A percentile compares a stretch with the other conserved stretches of the same genome.
phyloP scores from a whole-genome alignment of 2,113 vertebrate species.

The Erythrocercus mccallii region DNA sequence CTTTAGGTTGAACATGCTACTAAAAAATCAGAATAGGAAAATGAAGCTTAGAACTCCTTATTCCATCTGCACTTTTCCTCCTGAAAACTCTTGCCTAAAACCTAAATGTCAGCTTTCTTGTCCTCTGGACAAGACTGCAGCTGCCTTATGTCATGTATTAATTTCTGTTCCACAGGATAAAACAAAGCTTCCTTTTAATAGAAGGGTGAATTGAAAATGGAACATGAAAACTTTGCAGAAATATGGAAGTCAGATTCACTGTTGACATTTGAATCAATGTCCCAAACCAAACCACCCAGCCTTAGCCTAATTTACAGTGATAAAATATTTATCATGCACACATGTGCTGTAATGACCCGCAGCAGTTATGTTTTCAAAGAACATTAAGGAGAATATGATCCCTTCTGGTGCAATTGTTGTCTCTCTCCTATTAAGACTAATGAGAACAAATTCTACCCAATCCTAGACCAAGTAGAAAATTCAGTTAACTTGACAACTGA shows the following conservation, averaged over 20 bases:
- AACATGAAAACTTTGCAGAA: neutral
- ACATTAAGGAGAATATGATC: slow-evolving; percentile 21
- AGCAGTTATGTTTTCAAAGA: slow-evolving; percentile 32
- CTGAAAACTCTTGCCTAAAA: neutral
- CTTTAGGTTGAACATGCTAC: neutral
- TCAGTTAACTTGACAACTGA: slow-evolving; percentile 58
- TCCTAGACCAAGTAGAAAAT: slow-evolving; percentile 46
- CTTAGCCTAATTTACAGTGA: neutral
- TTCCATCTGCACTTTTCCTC: neutral
- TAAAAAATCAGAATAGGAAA: neutral
- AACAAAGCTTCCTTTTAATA: neutral
- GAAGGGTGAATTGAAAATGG: neutral
- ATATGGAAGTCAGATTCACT: neutral
- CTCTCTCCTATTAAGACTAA: slow-evolving; percentile 32
- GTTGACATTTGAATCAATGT: neutral
- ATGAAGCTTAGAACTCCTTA: neutral
- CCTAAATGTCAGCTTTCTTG: neutral
- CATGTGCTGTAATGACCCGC: neutral
- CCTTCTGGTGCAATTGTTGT: neutral
- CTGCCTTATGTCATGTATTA: neutral
- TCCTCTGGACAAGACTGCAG: neutral
- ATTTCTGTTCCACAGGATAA: neutral
- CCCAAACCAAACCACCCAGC: neutral
- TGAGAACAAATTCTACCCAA: slow-evolving; percentile 40
- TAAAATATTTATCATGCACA: neutral